Percentiles rank a stretch among this genome's conserved stretches.
These are phyloP conservation scores for Aythya baeri DNA, from an alignment of 2,113 vertebrate genomes.

Conservation along the genomic window DNA sequence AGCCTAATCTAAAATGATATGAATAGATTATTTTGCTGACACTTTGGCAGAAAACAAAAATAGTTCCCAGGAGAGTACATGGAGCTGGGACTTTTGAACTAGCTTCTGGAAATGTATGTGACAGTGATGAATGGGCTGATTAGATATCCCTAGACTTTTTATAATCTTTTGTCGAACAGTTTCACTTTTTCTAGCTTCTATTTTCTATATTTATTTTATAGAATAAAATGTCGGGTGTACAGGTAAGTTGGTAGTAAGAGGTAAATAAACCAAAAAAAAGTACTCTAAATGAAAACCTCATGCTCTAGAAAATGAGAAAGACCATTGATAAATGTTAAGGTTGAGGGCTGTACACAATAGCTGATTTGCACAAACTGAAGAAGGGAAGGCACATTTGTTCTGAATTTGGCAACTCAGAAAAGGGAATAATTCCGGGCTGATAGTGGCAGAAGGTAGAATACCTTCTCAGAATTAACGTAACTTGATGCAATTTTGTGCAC, in stretches of 20 bases:
- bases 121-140: not conserved
- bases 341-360: not conserved
- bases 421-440: not conserved
- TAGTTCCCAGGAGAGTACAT: not conserved
- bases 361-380: not conserved
- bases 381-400: not conserved
- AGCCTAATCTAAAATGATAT: not conserved
- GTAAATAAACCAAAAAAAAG: not conserved
- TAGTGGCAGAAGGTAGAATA: rapidly evolving
- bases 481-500: not conserved
- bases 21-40: not conserved
- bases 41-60: not conserved
- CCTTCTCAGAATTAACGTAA: not conserved
- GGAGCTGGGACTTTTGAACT: not conserved
- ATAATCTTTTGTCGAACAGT: not conserved
- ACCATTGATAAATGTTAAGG: not conserved
- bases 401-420: not conserved
- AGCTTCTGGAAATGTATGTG: not conserved
- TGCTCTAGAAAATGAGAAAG: not conserved
- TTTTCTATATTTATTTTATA: not conserved
- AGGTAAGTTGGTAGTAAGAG: not conserved
- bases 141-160: not conserved
- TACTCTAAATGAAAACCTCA: not conserved
- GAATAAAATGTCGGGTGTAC: not conserved
- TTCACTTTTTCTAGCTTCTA: not conserved